Conservation (phyloP, 2,888 invertebrate genomes). For the Mechanitis mazaeus region DNA sequence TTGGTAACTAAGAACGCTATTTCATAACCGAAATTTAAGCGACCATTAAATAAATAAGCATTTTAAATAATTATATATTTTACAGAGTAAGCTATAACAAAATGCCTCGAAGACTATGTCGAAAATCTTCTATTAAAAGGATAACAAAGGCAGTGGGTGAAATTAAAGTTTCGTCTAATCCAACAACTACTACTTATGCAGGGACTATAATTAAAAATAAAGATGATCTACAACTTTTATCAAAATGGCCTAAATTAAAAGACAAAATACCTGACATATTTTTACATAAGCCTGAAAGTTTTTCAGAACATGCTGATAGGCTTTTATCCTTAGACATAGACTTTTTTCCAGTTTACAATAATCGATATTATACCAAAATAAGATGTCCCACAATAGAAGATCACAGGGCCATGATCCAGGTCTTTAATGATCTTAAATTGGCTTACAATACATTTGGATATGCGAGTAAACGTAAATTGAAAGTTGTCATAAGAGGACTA, state of each 20-base stretch:
- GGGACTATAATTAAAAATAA: constrained; percentile 31
- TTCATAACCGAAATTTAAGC: no score
- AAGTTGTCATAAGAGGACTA: constrained; percentile 52
- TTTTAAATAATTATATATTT: no score
- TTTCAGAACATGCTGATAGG: constrained; percentile 38
- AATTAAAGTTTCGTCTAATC: constrained; percentile 31
- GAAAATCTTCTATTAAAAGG: not conserved
- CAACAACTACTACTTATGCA: constrained; percentile 11
- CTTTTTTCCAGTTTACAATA: constrained; percentile 39
- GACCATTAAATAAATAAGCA: no score
- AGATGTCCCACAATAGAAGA: constrained; percentile 40
- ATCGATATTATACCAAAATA: constrained; percentile 41
- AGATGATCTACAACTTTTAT: constrained; percentile 29
- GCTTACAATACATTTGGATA: constrained; percentile 55
- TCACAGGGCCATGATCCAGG: constrained; percentile 41
- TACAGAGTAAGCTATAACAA: not conserved
- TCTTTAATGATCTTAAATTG: constrained; percentile 44
- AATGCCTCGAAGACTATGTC: not conserved
- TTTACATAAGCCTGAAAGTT: constrained; percentile 42
- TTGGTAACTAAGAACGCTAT: no score
- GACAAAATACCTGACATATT: constrained; percentile 46
- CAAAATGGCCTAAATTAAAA: constrained; percentile 44
- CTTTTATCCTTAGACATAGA: constrained; percentile 38
- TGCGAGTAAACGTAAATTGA: constrained; percentile 48
- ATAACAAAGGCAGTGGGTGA: constrained; percentile 28